Evolutionary conservation across 2,797 vertebrate species (phyloP).

Genomic region (Cuniculus paca): DNA sequence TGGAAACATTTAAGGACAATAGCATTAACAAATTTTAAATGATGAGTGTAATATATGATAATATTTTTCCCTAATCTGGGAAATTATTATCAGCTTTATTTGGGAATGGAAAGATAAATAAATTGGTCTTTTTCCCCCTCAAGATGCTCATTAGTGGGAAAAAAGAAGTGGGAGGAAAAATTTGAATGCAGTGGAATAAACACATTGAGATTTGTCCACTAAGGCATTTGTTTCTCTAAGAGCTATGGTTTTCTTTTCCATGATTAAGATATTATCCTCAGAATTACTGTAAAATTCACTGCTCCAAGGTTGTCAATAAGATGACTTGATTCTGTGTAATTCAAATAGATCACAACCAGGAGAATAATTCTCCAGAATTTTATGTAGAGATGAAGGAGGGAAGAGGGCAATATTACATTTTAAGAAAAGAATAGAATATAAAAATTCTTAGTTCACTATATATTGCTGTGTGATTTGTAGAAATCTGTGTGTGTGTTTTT

Average conservation of each 20-base stretch:
- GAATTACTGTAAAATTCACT: not conserved
- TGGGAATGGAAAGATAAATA: not conserved
- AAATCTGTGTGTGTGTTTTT: not conserved
- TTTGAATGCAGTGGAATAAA: not conserved
- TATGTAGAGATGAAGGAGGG: not conserved
- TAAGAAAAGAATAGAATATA: not conserved
- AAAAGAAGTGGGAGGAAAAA: not conserved
- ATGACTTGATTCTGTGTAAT: conserved; percentile 31
- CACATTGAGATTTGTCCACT: not conserved
- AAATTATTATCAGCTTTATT: not conserved
- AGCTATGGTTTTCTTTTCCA: conserved; percentile 43
- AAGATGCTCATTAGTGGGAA: not conserved
- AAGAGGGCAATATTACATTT: not conserved
- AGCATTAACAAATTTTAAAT: conserved; percentile 25
- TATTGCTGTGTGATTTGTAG: not conserved
- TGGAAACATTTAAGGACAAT: not conserved
- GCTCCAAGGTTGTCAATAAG: not conserved
- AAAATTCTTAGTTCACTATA: not conserved
- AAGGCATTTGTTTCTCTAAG: not conserved
- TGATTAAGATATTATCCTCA: not conserved
- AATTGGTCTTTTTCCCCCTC: not conserved
- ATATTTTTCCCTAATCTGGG: not conserved
- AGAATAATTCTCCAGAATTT: conserved; percentile 44
- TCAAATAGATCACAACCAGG: not conserved
- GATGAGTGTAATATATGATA: not conserved